Evolutionary conservation across 2,113 vertebrate genomes (phyloP).

Genomic region (Xyrauchen texanus): DNA sequence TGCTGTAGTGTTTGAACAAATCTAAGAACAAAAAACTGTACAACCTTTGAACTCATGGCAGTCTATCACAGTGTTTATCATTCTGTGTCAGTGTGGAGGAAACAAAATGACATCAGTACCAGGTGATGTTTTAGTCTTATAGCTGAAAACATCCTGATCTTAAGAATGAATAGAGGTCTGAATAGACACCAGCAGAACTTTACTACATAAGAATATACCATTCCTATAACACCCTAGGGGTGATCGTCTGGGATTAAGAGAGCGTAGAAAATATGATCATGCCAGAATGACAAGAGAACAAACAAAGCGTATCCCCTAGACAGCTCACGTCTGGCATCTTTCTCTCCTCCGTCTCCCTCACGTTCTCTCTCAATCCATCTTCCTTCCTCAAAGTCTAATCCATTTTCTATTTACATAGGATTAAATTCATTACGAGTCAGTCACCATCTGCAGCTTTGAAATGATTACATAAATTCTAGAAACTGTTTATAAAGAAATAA

Average conservation of each 20-base stretch:
- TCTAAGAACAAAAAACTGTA: too few relatives aligned
- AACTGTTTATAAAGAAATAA: constrained; percentile 9
- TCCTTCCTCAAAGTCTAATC: constrained; percentile 11
- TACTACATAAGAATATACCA: neutral
- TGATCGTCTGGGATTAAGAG: constrained; percentile 16
- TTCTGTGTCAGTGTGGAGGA: too few relatives aligned
- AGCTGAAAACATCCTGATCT: neutral
- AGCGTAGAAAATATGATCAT: constrained; percentile 25
- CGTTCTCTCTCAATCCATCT: neutral
- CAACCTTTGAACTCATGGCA: too few relatives aligned
- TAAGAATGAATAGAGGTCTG: neutral
- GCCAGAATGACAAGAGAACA: neutral
- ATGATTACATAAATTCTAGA: neutral
- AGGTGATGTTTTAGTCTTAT: neutral
- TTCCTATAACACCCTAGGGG: neutral
- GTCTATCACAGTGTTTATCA: too few relatives aligned
- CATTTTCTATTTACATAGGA: constrained; percentile 28
- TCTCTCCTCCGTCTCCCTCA: neutral
- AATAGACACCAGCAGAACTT: neutral
- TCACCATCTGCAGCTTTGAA: constrained; percentile 10
- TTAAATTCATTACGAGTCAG: constrained; percentile 31
- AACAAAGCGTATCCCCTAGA: constrained; percentile 19
- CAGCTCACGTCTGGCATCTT: constrained; percentile 13
- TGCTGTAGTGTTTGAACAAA: too few relatives aligned
- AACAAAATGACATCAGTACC: neutral